Percentiles rank a stretch among this genome's conserved stretches.
phyloP scores from a whole-genome alignment of 2,797 vertebrate genomes.

The Valencia hispanica region DNA sequence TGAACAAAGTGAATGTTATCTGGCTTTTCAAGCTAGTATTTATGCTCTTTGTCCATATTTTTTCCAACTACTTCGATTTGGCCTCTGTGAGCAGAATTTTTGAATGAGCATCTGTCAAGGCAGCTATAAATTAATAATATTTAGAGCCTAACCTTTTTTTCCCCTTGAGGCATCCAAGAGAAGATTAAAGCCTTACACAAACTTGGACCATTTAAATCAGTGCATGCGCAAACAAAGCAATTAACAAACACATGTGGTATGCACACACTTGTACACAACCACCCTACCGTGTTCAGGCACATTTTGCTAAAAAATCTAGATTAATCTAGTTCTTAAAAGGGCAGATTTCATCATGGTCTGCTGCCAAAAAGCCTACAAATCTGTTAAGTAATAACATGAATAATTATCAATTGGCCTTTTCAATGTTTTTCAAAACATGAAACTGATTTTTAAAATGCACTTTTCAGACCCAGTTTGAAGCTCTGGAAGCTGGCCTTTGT shows the following conservation, averaged over 20 bases:
- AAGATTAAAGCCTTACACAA: conserved; percentile 46
- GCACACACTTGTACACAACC: conserved; percentile 31
- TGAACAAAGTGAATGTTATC: conserved; percentile 15
- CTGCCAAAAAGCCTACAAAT: not conserved
- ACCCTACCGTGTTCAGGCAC: conserved; percentile 11
- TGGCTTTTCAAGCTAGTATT: conserved; percentile 52
- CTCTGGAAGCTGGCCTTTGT: not conserved
- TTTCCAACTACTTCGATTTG: conserved; percentile 54
- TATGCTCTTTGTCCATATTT: conserved; percentile 55
- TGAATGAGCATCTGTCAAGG: conserved; percentile 60
- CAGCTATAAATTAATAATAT: conserved; percentile 66
- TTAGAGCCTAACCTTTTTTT: conserved; percentile 47
- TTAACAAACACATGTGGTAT: conserved; percentile 26
- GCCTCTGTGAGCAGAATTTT: conserved; percentile 53
- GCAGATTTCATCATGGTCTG: not conserved
- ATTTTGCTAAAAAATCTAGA: conserved; percentile 41
- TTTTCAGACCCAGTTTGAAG: not conserved
- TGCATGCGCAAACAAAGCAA: conserved; percentile 57
- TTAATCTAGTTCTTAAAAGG: conserved; percentile 28
- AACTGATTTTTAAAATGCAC: not conserved
- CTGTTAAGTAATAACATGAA: not conserved
- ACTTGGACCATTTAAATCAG: conserved; percentile 23
- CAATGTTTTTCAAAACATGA: not conserved
- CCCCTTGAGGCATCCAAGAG: conserved; percentile 28
- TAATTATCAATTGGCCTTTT: not conserved